Percentiles rank a stretch among this genome's conserved stretches.
These are phyloP conservation scores for Misgurnus mizolepis DNA, from an alignment of 2,113 vertebrate genomes.

Conservation along the genomic window DNA sequence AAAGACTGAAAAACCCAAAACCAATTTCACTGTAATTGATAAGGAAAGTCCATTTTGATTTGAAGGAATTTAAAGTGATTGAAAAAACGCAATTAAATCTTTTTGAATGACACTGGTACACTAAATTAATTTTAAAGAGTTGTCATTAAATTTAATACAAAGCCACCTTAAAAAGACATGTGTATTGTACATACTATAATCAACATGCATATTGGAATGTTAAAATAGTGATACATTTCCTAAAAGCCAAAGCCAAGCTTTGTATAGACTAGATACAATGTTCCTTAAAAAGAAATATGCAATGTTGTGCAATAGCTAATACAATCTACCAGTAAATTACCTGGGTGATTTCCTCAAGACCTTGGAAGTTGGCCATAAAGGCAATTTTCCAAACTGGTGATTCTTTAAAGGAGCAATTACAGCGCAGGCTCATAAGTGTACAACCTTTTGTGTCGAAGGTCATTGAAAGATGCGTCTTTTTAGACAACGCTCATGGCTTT, in stretches of 20 bases:
- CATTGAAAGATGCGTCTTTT: slow-evolving; percentile 4
- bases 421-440: not conserved
- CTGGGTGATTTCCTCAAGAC: not conserved
- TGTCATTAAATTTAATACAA: no score
- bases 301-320: not conserved
- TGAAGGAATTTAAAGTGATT: not conserved
- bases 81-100: not conserved
- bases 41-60: not conserved
- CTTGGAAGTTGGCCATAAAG: not conserved
- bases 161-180: no score
- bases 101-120: not conserved
- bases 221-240: no score
- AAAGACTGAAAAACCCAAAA: not conserved
- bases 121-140: not conserved
- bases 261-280: not conserved
- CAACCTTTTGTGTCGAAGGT: slow-evolving; percentile 17
- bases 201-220: no score
- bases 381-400: not conserved
- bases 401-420: slow-evolving; percentile 4
- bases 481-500: not conserved
- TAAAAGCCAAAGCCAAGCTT: not conserved
- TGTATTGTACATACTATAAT: no score
- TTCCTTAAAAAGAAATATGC: not conserved
- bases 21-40: not conserved
- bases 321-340: not conserved